Percentiles rank a stretch among this genome's conserved stretches.
These are phyloP conservation scores for Mesitornis unicolor DNA, from an alignment of 2,113 vertebrate genomes.

Conservation along the genomic window DNA sequence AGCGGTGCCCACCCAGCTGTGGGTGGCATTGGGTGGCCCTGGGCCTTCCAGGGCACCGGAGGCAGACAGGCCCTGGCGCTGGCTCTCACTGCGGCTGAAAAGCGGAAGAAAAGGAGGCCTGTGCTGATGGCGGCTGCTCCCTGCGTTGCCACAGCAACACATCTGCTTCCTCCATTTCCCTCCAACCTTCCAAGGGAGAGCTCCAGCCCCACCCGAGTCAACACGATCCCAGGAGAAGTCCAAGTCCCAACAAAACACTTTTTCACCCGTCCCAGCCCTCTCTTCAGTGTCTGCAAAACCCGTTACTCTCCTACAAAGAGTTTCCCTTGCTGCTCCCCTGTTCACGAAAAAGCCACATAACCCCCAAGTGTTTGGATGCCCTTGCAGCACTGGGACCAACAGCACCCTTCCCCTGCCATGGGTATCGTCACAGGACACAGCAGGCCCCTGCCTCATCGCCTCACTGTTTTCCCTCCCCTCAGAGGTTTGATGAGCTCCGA, in stretches of 20 bases:
- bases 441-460: background rate
- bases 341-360: accelerated
- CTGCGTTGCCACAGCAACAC: background rate
- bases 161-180: conserved; percentile 20
- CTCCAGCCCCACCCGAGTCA: background rate
- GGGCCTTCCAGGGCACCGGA: background rate
- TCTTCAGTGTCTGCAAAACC: background rate
- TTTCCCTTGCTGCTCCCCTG: background rate
- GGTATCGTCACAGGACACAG: background rate
- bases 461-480: background rate
- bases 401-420: background rate
- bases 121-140: background rate
- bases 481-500: background rate
- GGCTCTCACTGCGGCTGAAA: background rate
- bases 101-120: background rate
- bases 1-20: accelerated
- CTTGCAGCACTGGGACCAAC: background rate
- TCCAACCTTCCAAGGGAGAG: background rate
- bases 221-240: background rate
- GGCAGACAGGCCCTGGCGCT: background rate
- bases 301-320: background rate
- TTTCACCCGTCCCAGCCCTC: background rate
- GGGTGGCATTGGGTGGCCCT: background rate
- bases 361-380: background rate
- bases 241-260: background rate